Base-by-base conservation (phyloP, 2,888 invertebrate genomes). In the Cephonodes hylas region DNA sequence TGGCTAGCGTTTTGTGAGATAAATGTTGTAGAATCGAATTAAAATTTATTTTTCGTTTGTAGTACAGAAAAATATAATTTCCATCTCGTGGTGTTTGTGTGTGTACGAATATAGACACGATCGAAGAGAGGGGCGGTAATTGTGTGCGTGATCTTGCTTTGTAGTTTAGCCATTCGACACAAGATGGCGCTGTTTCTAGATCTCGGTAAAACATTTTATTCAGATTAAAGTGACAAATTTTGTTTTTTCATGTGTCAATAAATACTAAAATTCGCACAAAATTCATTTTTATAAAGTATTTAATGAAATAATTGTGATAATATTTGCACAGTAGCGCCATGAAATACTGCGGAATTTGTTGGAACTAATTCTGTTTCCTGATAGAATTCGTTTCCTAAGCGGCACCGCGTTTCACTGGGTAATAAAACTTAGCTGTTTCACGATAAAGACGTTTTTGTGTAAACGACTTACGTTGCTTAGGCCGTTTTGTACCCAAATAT, bases 91-190 rank as follows among this genome's bases (percentile, higher is more conserved):
- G 58, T 66, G 42, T 1, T 58, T 71, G 77, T 81, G 77, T 77
- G 81, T 59, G 74, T 73, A 57, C 65, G 64, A 71, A 73, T 73
- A 62, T 64, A 69, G 66, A 73, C 65, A 66, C 65, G 66, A 23
- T 18, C 20, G 10, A 13, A n/a, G 60, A 69, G 72, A 69, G 65
- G 70, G 63, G 59, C 58, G 44, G 45, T 15, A 66, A 64, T 59
- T 60, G 66, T 66, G 69, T 76, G 76, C 27, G 74, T 72, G 59
- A 59, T 48, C 23, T 63, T 3, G 60, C 66, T 59, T 68, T 61
- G 48, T 70, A 83, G 87, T 91, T 78, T 79, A 42, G 85, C 91
- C 81, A 87, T 84, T 88, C 88, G 77, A 76, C 78, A 80, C 76
- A 65, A 89, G 91, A 87, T 91, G 90, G 89, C 90, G 85, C 70